Evolutionary conservation across 2,113 vertebrate genomes (phyloP).

Genomic region (Pseudorhombus dupliciocellatus): DNA sequence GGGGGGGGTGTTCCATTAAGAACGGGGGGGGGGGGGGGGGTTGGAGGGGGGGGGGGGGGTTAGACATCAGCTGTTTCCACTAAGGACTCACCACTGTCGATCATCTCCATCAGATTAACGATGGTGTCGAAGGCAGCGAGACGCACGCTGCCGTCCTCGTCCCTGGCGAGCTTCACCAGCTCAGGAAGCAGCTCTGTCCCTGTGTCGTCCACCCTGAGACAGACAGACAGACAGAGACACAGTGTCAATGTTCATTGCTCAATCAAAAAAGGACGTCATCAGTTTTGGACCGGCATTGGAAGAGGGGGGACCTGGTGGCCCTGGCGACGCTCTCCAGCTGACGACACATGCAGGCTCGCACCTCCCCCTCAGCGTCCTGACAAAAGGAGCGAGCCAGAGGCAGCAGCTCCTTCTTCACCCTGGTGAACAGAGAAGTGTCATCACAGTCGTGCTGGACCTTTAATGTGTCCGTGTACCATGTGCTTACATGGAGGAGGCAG

Average conservation of each 20-base stretch:
- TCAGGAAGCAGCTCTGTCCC: slow-evolving; percentile 90
- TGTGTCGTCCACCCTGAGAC: slow-evolving; percentile 88
- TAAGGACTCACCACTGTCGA: slow-evolving; percentile 85
- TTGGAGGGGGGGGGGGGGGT: background rate
- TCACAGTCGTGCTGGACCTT: no score
- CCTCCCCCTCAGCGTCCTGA: slow-evolving; percentile 92
- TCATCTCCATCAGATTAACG: slow-evolving; percentile 89
- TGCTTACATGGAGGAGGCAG: no score
- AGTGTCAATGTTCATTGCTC: no score
- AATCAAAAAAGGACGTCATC: no score
- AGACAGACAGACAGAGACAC: background rate
- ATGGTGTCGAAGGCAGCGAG: slow-evolving; percentile 93
- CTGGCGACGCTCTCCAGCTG: slow-evolving; percentile 92
- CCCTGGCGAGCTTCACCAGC: slow-evolving; percentile 88
- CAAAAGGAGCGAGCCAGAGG: slow-evolving; percentile 91
- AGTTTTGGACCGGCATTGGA: background rate
- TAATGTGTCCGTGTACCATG: no score
- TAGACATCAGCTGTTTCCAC: background rate
- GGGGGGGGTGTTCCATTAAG: no score
- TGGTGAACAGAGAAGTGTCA: slow-evolving; percentile 63
- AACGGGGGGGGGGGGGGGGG: no score
- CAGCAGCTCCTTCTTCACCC: slow-evolving; percentile 92
- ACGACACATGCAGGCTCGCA: slow-evolving; percentile 92
- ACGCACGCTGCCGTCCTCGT: slow-evolving; percentile 89
- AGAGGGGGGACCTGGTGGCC: slow-evolving; percentile 85